These are phyloP conservation scores for Danio choprae DNA, from an alignment of 2,797 vertebrate genomes.

Conservation along the genomic window DNA sequence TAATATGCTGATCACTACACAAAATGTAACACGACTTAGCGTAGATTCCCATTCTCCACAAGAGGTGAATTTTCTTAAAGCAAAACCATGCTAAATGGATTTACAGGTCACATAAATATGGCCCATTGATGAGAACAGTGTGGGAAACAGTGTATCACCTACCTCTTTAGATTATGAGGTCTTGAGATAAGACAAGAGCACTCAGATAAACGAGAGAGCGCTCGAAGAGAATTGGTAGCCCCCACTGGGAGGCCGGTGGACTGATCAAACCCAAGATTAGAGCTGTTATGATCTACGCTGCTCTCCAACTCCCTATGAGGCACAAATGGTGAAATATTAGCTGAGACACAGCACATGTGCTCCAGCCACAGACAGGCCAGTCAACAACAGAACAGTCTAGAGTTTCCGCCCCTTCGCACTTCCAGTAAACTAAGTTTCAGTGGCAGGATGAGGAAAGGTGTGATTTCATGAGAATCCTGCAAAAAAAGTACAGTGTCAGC, in stretches of 20 bases:
- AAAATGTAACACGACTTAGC: not conserved
- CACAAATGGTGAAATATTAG: slow-evolving; percentile 44
- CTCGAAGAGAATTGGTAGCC: slow-evolving; percentile 39
- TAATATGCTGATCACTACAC: not conserved
- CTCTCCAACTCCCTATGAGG: slow-evolving; percentile 24
- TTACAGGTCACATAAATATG: slow-evolving; percentile 43
- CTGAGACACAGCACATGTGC: slow-evolving; percentile 19
- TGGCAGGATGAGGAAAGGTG: slow-evolving; percentile 47
- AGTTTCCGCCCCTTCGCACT: not conserved
- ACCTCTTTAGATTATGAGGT: slow-evolving; percentile 47
- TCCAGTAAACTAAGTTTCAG: slow-evolving; percentile 28
- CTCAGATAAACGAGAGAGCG: slow-evolving; percentile 43
- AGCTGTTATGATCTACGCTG: slow-evolving; percentile 45
- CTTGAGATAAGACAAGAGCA: slow-evolving; percentile 49
- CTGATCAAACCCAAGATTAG: slow-evolving; percentile 51
- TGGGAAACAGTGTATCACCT: slow-evolving; percentile 29
- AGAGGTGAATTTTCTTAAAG: slow-evolving; percentile 14
- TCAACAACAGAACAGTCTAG: not conserved
- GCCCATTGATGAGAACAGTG: not conserved
- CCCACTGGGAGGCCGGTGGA: slow-evolving; percentile 38
- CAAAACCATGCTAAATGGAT: slow-evolving; percentile 5
- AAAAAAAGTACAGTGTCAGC: slow-evolving; percentile 32
- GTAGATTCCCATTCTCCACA: not conserved
- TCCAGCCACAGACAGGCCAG: slow-evolving; percentile 22
- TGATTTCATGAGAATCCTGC: slow-evolving; percentile 46